Evolutionary conservation across 2,113 vertebrate genomes (phyloP).

Genomic region (Oostethus manadensis): DNA sequence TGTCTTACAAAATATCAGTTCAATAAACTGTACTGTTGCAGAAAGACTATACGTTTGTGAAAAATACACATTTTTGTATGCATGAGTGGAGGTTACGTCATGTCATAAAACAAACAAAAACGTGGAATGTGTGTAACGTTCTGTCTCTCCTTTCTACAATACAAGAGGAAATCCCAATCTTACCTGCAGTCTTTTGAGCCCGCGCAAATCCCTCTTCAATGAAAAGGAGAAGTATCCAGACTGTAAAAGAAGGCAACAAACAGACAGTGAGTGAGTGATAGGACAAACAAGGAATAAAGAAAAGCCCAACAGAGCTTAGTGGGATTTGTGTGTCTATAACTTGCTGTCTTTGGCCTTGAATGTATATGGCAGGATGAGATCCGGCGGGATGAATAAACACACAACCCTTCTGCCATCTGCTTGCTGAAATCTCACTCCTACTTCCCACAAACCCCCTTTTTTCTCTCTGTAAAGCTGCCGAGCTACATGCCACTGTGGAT

Average conservation of each 20-base stretch:
- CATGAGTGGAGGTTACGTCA: too few species aligned
- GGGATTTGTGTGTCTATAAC: constrained; percentile 25
- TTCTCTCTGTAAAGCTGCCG: background rate
- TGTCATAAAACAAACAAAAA: too few species aligned
- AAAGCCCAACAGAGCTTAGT: constrained; percentile 26
- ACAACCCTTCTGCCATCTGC: constrained; percentile 26
- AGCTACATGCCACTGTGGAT: background rate
- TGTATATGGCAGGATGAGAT: constrained; percentile 14
- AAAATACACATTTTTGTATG: too few species aligned
- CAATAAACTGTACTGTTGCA: too few species aligned
- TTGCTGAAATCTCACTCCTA: constrained; percentile 7
- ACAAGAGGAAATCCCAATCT: constrained; percentile 2
- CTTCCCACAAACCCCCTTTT: background rate
- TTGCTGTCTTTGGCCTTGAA: constrained; percentile 16
- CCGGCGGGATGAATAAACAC: constrained; percentile 16
- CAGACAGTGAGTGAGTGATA: constrained; percentile 1
- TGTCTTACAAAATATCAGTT: too few species aligned
- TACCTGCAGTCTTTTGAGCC: constrained; percentile 89
- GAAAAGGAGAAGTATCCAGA: constrained; percentile 83
- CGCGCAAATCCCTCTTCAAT: constrained; percentile 85
- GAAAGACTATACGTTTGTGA: too few species aligned
- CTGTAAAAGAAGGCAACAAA: constrained; percentile 59
- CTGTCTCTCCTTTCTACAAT: background rate
- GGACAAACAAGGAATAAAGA: constrained; percentile 13
- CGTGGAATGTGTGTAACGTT: background rate